A percentile compares a stretch with the other conserved stretches of the same genome.
phyloP scores from a whole-genome alignment of 2,113 vertebrate genomes.

The Phrynocephalus versicolor region DNA sequence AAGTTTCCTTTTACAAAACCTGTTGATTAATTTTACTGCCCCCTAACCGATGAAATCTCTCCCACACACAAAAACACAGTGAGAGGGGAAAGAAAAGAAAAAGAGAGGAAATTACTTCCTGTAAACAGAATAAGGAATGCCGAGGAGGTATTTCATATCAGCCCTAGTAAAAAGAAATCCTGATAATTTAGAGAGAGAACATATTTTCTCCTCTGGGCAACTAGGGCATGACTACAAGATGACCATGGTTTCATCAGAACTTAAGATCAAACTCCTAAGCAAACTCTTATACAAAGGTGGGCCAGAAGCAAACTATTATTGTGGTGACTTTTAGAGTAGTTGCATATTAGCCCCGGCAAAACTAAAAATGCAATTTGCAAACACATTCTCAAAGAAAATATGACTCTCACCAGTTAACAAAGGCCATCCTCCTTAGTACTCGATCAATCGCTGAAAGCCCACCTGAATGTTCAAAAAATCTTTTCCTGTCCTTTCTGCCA shows the following conservation, averaged over 20 bases:
- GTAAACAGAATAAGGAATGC: background rate
- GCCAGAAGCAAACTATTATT: too few relatives aligned
- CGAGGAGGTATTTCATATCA: background rate
- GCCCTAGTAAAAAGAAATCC: background rate
- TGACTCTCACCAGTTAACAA: too few relatives aligned
- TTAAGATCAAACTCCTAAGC: background rate
- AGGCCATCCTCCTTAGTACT: too few relatives aligned
- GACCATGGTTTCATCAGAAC: background rate
- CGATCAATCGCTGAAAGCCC: too few relatives aligned
- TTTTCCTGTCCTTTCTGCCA: too few relatives aligned
- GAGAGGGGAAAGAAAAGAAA: too few relatives aligned
- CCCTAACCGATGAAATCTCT: background rate
- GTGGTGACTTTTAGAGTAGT: too few relatives aligned
- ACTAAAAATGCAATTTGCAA: too few relatives aligned
- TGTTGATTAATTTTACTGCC: background rate
- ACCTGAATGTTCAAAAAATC: too few relatives aligned
- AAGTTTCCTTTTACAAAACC: background rate
- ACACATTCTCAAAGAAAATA: too few relatives aligned
- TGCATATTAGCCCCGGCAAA: too few relatives aligned
- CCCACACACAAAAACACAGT: background rate
- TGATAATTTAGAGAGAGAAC: background rate
- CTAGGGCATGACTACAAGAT: background rate
- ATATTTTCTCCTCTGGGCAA: background rate
- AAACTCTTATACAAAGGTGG: too few relatives aligned
- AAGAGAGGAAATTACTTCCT: background rate